Percentiles rank a stretch among this genome's conserved stretches.
These are phyloP conservation scores for Aix galericulata DNA, from an alignment of 2,113 vertebrate genomes.

Conservation along the genomic window DNA sequence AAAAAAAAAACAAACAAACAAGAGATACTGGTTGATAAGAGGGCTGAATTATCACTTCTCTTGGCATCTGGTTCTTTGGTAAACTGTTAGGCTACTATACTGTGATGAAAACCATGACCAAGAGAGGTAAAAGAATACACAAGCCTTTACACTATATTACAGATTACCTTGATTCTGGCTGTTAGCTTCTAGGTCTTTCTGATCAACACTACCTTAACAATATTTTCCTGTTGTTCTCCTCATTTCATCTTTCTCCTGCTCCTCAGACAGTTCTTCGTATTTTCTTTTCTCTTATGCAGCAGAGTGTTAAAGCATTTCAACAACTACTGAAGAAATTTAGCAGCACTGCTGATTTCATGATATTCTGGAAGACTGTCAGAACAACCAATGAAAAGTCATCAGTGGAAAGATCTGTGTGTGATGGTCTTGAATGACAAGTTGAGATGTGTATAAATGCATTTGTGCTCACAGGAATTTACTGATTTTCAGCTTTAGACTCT, in stretches of 20 bases:
- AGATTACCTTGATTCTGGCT: neutral
- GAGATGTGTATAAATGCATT: neutral
- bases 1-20: no score
- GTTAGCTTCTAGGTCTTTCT: neutral
- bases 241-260: neutral
- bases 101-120: neutral
- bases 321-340: neutral
- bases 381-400: neutral
- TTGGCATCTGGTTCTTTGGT: neutral
- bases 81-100: neutral
- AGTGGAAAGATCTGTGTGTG: neutral
- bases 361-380: neutral
- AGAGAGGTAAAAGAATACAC: neutral
- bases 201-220: neutral
- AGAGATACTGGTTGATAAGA: neutral
- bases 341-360: neutral
- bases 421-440: neutral
- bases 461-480: neutral
- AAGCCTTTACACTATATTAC: neutral
- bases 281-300: neutral
- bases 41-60: neutral
- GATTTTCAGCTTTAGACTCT: neutral
- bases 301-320: neutral
- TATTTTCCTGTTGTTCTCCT: neutral
- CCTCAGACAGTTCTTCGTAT: neutral